These are phyloP conservation scores for Mycetomoellerius zeteki DNA, from an alignment of 1,140 invertebrate genomes.

Conservation along the genomic window DNA sequence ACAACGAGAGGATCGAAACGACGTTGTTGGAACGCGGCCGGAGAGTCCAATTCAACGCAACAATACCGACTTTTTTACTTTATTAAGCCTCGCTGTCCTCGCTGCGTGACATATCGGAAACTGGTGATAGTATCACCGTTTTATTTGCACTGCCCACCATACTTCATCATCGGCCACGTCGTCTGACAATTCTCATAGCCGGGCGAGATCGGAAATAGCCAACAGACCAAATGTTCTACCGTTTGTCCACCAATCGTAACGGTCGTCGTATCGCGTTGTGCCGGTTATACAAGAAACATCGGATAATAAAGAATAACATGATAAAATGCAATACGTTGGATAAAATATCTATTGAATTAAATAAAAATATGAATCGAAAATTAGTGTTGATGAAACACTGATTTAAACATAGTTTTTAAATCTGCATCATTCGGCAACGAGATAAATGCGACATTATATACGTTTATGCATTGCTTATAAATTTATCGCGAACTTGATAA, in stretches of 20 bases:
- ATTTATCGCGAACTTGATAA: too few relatives aligned
- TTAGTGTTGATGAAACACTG: background rate
- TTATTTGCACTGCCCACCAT: conserved; percentile 56
- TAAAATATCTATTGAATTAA: background rate
- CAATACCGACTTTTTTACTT: background rate
- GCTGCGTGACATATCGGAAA: conserved; percentile 29
- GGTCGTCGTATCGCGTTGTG: background rate
- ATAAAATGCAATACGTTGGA: background rate
- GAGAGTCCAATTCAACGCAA: background rate
- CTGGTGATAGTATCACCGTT: conserved; percentile 9
- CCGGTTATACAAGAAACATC: background rate
- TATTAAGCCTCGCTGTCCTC: background rate
- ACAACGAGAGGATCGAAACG: background rate
- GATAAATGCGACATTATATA: background rate
- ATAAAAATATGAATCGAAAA: background rate
- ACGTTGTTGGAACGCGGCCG: background rate
- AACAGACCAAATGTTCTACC: background rate
- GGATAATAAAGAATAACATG: background rate
- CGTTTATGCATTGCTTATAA: too few relatives aligned
- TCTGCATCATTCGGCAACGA: too few relatives aligned
- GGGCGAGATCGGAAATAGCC: conserved; percentile 35
- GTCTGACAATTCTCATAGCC: conserved; percentile 60
- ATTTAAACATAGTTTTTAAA: background rate
- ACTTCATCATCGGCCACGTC: conserved; percentile 75
- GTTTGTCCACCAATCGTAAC: conserved; percentile 2